Conservation (phyloP, 2,797 vertebrate species). For the Lophius americanus region DNA sequence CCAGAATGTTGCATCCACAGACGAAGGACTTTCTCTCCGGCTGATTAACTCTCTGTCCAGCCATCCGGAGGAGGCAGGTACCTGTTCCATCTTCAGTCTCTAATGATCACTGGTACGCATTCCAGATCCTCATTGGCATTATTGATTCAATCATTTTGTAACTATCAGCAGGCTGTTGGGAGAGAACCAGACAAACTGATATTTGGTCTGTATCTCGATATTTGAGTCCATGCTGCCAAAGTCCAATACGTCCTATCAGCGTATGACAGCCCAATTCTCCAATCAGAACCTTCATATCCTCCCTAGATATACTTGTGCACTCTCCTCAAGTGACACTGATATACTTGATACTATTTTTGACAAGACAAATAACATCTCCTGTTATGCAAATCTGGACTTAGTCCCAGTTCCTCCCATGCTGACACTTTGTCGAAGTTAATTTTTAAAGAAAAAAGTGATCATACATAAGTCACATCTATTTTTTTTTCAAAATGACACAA, state of each 20-base stretch:
- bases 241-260: no score
- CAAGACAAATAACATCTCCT: no score
- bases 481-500: no score
- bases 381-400: no score
- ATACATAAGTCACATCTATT: no score
- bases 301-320: neutral
- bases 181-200: conserved; percentile 9
- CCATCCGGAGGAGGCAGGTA: conserved; percentile 26
- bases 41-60: conserved; percentile 28
- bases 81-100: conserved; percentile 23
- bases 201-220: neutral
- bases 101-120: conserved; percentile 38
- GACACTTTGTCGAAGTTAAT: no score
- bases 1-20: conserved; percentile 11
- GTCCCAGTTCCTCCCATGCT: no score
- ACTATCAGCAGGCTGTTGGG: conserved; percentile 5
- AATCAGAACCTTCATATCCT: conserved; percentile 6
- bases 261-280: neutral
- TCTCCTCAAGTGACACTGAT: neutral
- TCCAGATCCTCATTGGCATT: conserved; percentile 33
- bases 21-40: conserved; percentile 1
- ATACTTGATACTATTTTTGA: neutral
- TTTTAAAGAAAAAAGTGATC: no score
- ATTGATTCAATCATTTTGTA: conserved; percentile 30
- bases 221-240: neutral